Evolutionary conservation across 2,113 vertebrate genomes (phyloP).

Genomic region (Oreochromis tanganicae): DNA sequence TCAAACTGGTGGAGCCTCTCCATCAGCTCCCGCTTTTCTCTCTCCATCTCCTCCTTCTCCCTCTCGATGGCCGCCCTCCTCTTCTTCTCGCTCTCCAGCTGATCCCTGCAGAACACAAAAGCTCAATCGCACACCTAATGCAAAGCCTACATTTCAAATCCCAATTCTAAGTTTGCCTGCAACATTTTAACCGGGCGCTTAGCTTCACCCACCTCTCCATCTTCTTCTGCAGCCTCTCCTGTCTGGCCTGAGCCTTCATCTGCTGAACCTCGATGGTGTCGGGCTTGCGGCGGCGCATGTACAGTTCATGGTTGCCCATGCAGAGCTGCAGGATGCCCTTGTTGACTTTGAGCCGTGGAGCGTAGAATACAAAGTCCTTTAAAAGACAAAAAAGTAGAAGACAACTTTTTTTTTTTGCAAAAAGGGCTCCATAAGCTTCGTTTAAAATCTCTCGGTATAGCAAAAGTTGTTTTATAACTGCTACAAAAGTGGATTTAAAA

Average conservation of each 20-base stretch:
- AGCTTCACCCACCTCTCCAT: conserved; percentile 84
- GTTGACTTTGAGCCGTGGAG: conserved; percentile 87
- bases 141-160: background rate
- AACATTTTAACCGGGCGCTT: background rate
- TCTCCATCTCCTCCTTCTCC: conserved; percentile 88
- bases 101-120: conserved; percentile 72
- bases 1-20: conserved; percentile 83
- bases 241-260: conserved; percentile 95
- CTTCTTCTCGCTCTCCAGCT: conserved; percentile 88
- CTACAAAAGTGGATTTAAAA: background rate
- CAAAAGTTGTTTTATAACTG: background rate
- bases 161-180: background rate
- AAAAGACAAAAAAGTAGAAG: background rate
- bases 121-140: background rate
- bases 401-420: rapidly evolving
- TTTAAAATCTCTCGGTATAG: background rate
- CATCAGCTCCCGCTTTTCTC: conserved; percentile 88
- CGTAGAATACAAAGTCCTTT: conserved; percentile 92
- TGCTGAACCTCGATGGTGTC: conserved; percentile 98
- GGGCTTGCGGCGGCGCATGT: conserved; percentile 87
- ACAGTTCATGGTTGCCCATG: conserved; percentile 95
- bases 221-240: conserved; percentile 90
- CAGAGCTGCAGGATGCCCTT: conserved; percentile 92
- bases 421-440: background rate
- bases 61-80: conserved; percentile 83